Percentiles rank a stretch among this genome's conserved stretches.
Conservation (phyloP, 1,140 invertebrate genomes). For the Aricia agestis region DNA sequence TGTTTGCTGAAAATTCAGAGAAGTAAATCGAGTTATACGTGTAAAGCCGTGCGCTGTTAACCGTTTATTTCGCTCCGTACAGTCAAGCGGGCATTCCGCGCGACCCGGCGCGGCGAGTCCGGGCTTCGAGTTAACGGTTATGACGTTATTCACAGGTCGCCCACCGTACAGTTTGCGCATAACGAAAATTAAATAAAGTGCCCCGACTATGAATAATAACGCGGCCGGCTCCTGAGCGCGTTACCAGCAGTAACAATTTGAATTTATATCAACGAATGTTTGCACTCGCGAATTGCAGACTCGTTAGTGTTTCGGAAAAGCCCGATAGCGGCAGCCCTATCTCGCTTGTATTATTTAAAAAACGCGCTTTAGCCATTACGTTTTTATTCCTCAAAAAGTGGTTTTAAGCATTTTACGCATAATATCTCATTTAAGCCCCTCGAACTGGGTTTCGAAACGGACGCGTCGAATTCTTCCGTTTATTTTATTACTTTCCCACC, state of each 20-base stretch:
- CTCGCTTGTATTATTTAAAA: background rate
- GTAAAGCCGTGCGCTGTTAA: slow-evolving; percentile 48
- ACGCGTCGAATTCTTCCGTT: background rate
- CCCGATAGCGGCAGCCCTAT: background rate
- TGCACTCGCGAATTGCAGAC: slow-evolving; percentile 1
- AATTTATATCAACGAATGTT: slow-evolving; percentile 46
- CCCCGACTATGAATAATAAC: slow-evolving; percentile 51
- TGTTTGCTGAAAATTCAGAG: slow-evolving; percentile 60
- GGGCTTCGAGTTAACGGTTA: background rate
- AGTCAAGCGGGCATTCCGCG: slow-evolving; percentile 18
- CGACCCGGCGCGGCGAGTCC: background rate
- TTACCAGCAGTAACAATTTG: slow-evolving; percentile 37
- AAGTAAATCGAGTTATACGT: slow-evolving; percentile 66
- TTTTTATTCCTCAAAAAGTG: background rate
- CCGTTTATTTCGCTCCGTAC: slow-evolving; percentile 60
- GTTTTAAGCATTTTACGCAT: background rate
- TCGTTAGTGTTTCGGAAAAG: background rate
- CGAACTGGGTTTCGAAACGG: too few species aligned
- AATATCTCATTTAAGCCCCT: too few species aligned
- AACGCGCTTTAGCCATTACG: background rate
- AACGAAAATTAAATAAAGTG: slow-evolving; percentile 65
- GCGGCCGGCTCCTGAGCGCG: slow-evolving; percentile 32
- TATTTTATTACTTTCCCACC: background rate
- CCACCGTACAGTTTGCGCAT: slow-evolving; percentile 40
- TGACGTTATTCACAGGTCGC: slow-evolving; percentile 6